Base-by-base conservation (phyloP, 2,797 vertebrate genomes). In the Hemibagrus guttatus region DNA sequence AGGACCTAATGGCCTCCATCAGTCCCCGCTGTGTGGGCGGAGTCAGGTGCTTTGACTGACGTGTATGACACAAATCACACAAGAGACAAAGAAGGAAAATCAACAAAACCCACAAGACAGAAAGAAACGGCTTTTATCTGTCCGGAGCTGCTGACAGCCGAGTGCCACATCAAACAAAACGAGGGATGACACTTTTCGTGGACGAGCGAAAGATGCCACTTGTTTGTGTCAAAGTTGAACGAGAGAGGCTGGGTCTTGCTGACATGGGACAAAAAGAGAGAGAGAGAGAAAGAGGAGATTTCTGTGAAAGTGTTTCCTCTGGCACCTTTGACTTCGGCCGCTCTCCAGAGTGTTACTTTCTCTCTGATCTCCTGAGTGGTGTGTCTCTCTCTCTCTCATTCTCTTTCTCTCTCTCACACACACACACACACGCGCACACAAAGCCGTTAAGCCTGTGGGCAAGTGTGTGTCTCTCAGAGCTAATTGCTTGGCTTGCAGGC, bases 261-360 rank as follows among this genome's bases (percentile, higher is more conserved):
- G 31, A 26, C 56, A 39, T 21, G 12, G 56, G 56, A 16, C 5
- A 17, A 8, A n/a, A 46, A 23, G 3, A 46, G 69, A 46, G 31
- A 35, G 86, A 86, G 75, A 74, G 66, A 35, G 71, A 46, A 9
- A 49, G 69, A 49, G 75, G 64, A 28, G 66, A n/a, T 84, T 59
- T 84, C 68, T 74, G 87, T 90, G 84, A 90, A 89, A 89, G 90
- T 42, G 21, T 93, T 92, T 93, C 91, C 90, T 91, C 93, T 93
- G 91, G 88, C 92, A 94, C 93, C 92, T 94, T 93, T 92, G 87
- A 91, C 92, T 87, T 84, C 83, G 91, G 87, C 85, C 17, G 89
- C 79, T 66, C 26, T 91, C 90, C 78, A 63, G 35, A 86, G 52
- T 87, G 86, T 58, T 76, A 80, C 74, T 74, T 63, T 85, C 81